Base-by-base conservation (phyloP, 2,113 vertebrate species). In the Chamaea fasciata region DNA sequence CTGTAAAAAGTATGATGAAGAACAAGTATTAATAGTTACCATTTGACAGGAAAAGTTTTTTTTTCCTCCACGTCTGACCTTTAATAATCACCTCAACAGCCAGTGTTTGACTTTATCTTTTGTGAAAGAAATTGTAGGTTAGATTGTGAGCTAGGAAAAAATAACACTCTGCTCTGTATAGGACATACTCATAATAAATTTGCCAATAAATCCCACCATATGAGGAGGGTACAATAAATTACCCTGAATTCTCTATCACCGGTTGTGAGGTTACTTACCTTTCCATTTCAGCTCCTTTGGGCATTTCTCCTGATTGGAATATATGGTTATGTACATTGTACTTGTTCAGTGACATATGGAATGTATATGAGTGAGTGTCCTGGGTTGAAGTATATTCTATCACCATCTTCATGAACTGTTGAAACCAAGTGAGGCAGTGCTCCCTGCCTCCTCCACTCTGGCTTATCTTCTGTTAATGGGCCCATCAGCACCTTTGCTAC, bases 81-180 rank as follows among this genome's bases (percentile, higher is more conserved):
- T 95, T 93, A 94, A 23, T 8, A 52, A 55, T 21, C 21, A 55
- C 8, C 87, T 83, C 88, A 90, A 90, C 31, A 94, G 86, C 9
- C 19, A 33, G 28, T 91, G 70, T 92, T 96, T 87, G 33, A 88
- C 75, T 83, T 89, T 49, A 50, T 70, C 39, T 74, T 97, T 87
- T 57, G 16, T 4, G 64, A 41, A 83, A 82, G n/a, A 83, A 62
- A 4, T 26, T 17, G 5, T 88, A 16, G 13, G 9, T 44, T 82
- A 18, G 21, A 82, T 11, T 83, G 47, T 94, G 89, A 76, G 56
- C 8, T 10, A 24, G 23, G 11, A 8, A 60, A 60, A 60, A 81
- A 39, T 3, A 71, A 0, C 49, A 22, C 9, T 62, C 9, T 79
- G 15, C 62, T 69, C 16, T 53, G 12, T 56, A 63, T 23, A 63